phyloP scores from a whole-genome alignment of 2,113 vertebrate species.

The Platysteira castanea region DNA sequence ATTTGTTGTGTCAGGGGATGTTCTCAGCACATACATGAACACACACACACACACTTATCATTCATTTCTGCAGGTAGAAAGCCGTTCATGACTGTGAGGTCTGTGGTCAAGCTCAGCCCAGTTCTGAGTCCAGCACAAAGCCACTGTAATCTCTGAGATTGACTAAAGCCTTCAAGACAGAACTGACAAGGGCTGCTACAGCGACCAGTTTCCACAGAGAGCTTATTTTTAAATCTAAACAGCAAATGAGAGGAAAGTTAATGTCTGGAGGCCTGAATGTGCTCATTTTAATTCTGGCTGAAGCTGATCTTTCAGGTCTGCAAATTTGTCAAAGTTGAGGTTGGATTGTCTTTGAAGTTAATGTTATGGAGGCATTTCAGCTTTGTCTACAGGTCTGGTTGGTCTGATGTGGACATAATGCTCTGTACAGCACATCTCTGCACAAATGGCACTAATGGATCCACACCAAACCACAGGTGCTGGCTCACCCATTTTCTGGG shows the following conservation, averaged over 20 bases:
- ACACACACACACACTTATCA: background rate
- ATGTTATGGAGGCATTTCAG: background rate
- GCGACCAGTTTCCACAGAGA: background rate
- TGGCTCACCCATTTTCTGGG: background rate
- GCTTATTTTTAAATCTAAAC: background rate
- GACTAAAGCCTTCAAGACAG: background rate
- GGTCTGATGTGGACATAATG: background rate
- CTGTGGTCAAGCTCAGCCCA: background rate
- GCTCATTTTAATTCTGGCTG: background rate
- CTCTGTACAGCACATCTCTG: background rate
- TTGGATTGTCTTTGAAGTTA: background rate
- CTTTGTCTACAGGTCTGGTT: background rate
- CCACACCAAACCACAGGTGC: background rate
- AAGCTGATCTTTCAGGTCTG: background rate
- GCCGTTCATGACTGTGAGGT: background rate
- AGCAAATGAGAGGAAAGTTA: background rate
- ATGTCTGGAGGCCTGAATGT: background rate
- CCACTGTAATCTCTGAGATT: background rate
- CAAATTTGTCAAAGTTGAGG: background rate
- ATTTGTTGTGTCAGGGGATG: background rate
- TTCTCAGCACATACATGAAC: background rate
- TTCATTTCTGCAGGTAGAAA: background rate
- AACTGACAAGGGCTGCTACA: background rate
- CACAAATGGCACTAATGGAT: background rate
- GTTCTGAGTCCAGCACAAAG: background rate